phyloP scores from a whole-genome alignment of 2,888 invertebrate species.

The Melanostoma scalare region DNA sequence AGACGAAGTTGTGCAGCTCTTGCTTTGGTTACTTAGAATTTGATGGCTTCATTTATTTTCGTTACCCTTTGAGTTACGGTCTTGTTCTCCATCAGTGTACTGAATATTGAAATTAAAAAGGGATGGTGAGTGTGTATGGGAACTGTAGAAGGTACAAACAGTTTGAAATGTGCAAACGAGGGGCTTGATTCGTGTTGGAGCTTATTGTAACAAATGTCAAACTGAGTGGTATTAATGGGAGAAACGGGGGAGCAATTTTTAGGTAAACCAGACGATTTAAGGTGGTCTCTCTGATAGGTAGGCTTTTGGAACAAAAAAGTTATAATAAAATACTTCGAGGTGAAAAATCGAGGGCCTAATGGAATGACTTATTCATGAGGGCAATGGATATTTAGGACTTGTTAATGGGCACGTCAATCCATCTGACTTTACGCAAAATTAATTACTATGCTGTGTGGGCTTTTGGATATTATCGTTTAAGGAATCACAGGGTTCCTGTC shows the following conservation, averaged over 20 bases:
- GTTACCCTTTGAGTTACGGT: slow-evolving; percentile 53
- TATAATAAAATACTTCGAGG: slow-evolving; percentile 41
- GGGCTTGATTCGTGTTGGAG: neutral
- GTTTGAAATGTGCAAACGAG: neutral
- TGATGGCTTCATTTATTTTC: slow-evolving; percentile 72
- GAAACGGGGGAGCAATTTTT: slow-evolving; percentile 23
- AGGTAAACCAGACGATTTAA: slow-evolving; percentile 28
- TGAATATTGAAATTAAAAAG: slow-evolving; percentile 56
- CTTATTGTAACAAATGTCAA: slow-evolving; percentile 61
- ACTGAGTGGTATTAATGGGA: slow-evolving; percentile 58
- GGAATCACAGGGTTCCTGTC: too few species aligned
- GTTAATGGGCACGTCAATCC: slow-evolving; percentile 27
- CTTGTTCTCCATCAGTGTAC: slow-evolving; percentile 36
- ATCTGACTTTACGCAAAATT: slow-evolving; percentile 17
- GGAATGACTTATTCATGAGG: slow-evolving; percentile 43
- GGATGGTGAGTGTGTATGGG: neutral
- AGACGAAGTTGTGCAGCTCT: slow-evolving; percentile 32
- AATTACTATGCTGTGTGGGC: too few species aligned
- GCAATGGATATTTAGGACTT: slow-evolving; percentile 18
- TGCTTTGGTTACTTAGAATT: slow-evolving; percentile 42
- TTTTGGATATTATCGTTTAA: too few species aligned
- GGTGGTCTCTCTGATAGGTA: slow-evolving; percentile 18
- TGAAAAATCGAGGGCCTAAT: slow-evolving; percentile 59
- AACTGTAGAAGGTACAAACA: neutral
- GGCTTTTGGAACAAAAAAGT: slow-evolving; percentile 14